Evolutionary conservation across 2,888 invertebrate species (phyloP).

Genomic region (Scotopteryx bipunctaria): DNA sequence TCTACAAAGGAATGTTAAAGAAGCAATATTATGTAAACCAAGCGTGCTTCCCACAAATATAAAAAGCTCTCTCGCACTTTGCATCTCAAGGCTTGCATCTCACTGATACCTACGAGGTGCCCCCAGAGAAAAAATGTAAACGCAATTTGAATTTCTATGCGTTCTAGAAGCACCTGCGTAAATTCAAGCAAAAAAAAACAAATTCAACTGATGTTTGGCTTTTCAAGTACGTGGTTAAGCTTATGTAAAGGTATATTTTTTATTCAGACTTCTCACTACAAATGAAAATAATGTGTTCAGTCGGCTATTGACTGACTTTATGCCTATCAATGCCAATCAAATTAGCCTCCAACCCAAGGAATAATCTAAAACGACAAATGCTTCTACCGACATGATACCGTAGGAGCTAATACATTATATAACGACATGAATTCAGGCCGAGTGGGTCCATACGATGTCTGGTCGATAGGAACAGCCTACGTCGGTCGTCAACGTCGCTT

Average conservation of each 20-base stretch:
- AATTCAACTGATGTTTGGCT: slow-evolving; percentile 23
- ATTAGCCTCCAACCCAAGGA: too few relatives aligned
- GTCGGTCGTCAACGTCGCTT: slow-evolving; percentile 77
- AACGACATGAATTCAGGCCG: slow-evolving; percentile 47
- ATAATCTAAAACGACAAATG: slow-evolving; percentile 9
- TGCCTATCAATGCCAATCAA: too few relatives aligned
- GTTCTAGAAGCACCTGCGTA: slow-evolving; percentile 71
- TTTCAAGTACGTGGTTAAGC: not conserved
- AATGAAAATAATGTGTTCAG: too few relatives aligned
- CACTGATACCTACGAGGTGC: slow-evolving; percentile 71
- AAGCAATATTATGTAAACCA: slow-evolving; percentile 84
- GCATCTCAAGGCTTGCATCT: slow-evolving; percentile 82
- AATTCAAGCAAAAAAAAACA: slow-evolving; percentile 41
- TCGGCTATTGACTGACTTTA: too few relatives aligned
- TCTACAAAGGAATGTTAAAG: slow-evolving; percentile 75
- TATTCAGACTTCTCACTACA: too few relatives aligned
- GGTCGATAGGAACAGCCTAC: slow-evolving; percentile 70
- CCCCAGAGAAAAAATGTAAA: slow-evolving; percentile 79
- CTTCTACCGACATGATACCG: slow-evolving; percentile 15
- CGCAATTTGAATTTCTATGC: slow-evolving; percentile 80
- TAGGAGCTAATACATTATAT: slow-evolving; percentile 37
- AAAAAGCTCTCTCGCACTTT: slow-evolving; percentile 81
- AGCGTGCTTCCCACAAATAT: slow-evolving; percentile 78
- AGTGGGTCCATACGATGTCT: slow-evolving; percentile 64
- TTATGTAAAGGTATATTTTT: not conserved